Evolutionary conservation across 2,797 vertebrate genomes (phyloP).

Genomic region (Adrianichthys oophorus): DNA sequence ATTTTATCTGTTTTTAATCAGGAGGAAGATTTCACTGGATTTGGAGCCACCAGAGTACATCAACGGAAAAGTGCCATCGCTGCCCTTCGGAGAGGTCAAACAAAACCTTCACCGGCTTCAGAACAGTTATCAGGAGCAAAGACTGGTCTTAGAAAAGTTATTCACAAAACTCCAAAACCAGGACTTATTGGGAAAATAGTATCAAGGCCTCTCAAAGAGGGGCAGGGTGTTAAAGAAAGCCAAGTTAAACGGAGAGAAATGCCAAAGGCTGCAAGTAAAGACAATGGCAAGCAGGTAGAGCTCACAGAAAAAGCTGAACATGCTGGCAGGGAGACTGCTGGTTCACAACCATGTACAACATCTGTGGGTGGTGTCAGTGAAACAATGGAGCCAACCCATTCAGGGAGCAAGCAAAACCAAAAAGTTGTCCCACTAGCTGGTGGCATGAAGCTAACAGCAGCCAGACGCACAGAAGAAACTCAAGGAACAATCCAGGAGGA

Average conservation of each 20-base stretch:
- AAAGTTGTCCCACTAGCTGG: constrained; percentile 43
- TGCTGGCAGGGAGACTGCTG: constrained; percentile 27
- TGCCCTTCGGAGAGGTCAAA: constrained; percentile 30
- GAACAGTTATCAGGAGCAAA: constrained; percentile 52
- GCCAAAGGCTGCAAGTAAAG: constrained; percentile 59
- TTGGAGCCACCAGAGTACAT: constrained; percentile 68
- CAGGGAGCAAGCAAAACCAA: constrained; percentile 44
- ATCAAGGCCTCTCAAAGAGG: constrained; percentile 47
- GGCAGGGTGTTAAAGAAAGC: constrained; percentile 23
- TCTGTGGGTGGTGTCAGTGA: constrained; percentile 22
- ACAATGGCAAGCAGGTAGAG: constrained; percentile 47
- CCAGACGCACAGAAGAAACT: constrained; percentile 47
- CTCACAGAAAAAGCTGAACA: constrained; percentile 32
- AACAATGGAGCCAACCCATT: constrained; percentile 14
- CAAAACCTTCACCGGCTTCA: constrained; percentile 54
- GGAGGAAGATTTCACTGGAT: constrained; percentile 86
- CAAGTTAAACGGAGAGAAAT: constrained; percentile 26
- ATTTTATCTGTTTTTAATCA: constrained; percentile 39
- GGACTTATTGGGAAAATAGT: constrained; percentile 63
- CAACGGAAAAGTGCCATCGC: constrained; percentile 34
- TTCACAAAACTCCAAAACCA: constrained; percentile 53
- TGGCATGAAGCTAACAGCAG: constrained; percentile 43
- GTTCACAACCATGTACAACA: constrained; percentile 19
- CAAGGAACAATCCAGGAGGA: constrained; percentile 37
- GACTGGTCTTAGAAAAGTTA: constrained; percentile 58